phyloP scores from a whole-genome alignment of 2,113 vertebrate species.

The Otolemur garnettii region DNA sequence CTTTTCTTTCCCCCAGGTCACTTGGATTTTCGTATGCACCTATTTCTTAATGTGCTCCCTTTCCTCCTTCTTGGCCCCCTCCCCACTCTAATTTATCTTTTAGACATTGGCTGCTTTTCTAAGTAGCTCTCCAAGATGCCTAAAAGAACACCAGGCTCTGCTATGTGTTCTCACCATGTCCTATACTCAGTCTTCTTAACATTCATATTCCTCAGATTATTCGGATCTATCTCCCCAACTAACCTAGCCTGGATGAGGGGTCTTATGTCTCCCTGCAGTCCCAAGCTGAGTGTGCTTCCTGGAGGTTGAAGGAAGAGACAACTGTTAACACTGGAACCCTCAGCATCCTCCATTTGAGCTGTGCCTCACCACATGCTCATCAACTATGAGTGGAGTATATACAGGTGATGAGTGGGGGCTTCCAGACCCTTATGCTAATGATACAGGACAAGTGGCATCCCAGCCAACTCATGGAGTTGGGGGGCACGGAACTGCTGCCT shows the following conservation, averaged over 20 bases:
- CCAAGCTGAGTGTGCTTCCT: neutral
- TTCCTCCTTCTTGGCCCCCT: neutral
- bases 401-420: fast-evolving
- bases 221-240: neutral
- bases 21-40: neutral
- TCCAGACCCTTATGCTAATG: neutral
- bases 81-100: neutral
- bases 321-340: neutral
- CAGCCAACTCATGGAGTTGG: too few relatives aligned
- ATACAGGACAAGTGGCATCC: too few relatives aligned
- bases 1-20: neutral
- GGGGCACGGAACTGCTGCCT: too few relatives aligned
- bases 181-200: too few relatives aligned
- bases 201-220: neutral
- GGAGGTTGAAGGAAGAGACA: neutral
- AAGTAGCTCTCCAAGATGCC: neutral
- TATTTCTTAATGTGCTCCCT: neutral
- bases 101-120: neutral
- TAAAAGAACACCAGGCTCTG: too few relatives aligned
- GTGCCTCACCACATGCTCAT: too few relatives aligned
- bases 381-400: fast-evolving
- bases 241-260: neutral
- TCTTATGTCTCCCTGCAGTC: neutral
- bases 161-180: neutral
- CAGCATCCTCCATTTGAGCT: neutral